Evolutionary conservation across 2,888 invertebrate genomes (phyloP).

Genomic region (Parasteatoda lunata): DNA sequence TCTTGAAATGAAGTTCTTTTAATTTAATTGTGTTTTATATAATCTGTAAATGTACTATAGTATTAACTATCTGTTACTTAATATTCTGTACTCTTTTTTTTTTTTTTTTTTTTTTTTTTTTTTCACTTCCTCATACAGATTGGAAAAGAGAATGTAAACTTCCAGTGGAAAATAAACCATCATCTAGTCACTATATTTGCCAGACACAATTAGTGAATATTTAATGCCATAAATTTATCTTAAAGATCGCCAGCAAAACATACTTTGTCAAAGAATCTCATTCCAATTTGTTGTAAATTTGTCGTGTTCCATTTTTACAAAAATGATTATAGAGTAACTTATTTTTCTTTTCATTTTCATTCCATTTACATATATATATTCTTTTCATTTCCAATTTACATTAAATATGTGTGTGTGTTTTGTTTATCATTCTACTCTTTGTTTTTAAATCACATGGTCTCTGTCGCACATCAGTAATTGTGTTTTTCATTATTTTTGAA

Average conservation of each 20-base stretch:
- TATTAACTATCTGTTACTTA: not conserved
- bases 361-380: no score
- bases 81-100: not conserved
- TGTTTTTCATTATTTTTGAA: no score
- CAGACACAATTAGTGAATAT: not conserved
- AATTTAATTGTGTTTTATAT: not conserved
- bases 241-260: not conserved
- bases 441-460: no score
- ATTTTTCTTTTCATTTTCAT: not conserved
- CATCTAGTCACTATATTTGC: constrained; percentile 50
- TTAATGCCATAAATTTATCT: not conserved
- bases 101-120: not conserved
- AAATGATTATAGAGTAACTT: not conserved
- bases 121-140: constrained; percentile 24
- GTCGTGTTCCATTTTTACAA: not conserved
- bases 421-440: no score
- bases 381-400: no score
- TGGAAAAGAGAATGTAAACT: constrained; percentile 26
- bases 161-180: not conserved
- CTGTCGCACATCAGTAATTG: no score
- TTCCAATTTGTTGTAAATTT: not conserved
- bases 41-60: not conserved
- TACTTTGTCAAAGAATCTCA: not conserved
- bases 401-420: no score
- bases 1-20: not conserved